Conservation (phyloP, 2,797 vertebrate genomes). For the Cirrhinus mrigala region DNA sequence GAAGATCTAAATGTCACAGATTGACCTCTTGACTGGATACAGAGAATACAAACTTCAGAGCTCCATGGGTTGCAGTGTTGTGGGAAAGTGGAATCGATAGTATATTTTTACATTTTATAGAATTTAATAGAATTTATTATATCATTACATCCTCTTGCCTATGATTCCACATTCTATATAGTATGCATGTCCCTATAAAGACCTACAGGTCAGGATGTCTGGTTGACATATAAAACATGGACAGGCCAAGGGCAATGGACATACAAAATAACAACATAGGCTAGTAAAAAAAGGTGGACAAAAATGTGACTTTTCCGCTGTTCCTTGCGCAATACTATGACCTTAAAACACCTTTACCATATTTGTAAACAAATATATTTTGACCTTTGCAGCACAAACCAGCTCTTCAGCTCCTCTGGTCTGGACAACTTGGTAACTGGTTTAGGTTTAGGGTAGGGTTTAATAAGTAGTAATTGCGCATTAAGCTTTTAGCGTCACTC, state of each 20-base stretch:
- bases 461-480: neutral
- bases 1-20: constrained; percentile 9
- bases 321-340: neutral
- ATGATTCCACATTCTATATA: neutral
- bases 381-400: neutral
- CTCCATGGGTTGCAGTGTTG: neutral
- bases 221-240: constrained; percentile 20
- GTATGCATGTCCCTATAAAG: neutral
- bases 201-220: constrained; percentile 7
- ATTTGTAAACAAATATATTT: neutral
- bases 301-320: neutral
- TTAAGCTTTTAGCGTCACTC: neutral
- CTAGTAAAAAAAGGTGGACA: neutral
- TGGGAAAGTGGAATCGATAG: neutral
- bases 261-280: neutral
- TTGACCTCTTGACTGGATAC: constrained; percentile 15
- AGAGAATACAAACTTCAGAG: neutral
- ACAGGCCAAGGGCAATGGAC: neutral
- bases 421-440: neutral
- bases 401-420: neutral
- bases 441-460: neutral
- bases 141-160: neutral
- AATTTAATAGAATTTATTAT: neutral
- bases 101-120: neutral
- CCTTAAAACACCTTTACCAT: neutral